These are phyloP conservation scores for Allygus modestus DNA, from an alignment of 2,888 invertebrate genomes.

Conservation along the genomic window DNA sequence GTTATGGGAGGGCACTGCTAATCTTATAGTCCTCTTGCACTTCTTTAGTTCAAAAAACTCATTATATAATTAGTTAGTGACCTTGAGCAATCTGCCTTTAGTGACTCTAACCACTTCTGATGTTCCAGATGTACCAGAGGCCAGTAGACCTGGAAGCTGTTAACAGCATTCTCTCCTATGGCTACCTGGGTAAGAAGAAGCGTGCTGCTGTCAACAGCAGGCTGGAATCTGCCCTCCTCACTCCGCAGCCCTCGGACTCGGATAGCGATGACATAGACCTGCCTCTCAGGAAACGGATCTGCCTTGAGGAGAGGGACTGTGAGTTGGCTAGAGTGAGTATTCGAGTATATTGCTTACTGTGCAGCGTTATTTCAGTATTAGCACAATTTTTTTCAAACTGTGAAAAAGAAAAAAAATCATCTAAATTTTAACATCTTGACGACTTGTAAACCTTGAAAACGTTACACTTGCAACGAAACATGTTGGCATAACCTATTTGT, in stretches of 20 bases:
- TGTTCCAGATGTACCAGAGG: conserved; percentile 73
- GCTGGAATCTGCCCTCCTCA: conserved; percentile 75
- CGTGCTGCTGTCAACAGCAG: conserved; percentile 47
- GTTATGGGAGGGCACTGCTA: no score
- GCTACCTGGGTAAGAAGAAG: conserved; percentile 62
- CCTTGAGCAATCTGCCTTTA: no score
- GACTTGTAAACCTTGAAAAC: no score
- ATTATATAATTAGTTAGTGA: no score
- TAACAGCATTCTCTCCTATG: conserved; percentile 62
- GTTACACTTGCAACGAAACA: no score
- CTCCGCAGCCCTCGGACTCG: conserved; percentile 92
- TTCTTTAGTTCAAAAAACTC: no score
- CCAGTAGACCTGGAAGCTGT: conserved; percentile 67
- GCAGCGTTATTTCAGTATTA: no score
- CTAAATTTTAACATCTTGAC: no score
- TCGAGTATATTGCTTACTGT: not conserved
- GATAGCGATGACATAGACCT: conserved; percentile 82
- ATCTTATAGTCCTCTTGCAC: no score
- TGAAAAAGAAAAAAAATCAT: no score
- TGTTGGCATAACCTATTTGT: no score
- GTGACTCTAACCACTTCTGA: not conserved
- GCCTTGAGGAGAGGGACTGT: conserved; percentile 75
- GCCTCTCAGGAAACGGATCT: conserved; percentile 76
- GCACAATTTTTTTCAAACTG: no score
- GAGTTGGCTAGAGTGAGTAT: conserved; percentile 77